These are phyloP conservation scores for Spodoptera frugiperda DNA, from an alignment of 1,140 invertebrate genomes.

Conservation along the genomic window DNA sequence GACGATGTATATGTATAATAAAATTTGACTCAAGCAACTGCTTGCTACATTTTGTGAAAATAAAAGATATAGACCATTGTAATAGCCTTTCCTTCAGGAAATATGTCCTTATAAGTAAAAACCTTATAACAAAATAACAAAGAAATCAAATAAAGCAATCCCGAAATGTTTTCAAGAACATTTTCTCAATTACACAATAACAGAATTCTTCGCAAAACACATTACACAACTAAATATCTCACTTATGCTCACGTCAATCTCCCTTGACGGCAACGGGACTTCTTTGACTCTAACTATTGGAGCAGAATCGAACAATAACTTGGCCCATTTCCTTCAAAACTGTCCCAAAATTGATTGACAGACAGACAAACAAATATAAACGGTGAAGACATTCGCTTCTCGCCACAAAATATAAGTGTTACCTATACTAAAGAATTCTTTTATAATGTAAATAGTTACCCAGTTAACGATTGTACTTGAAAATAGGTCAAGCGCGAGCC, in stretches of 20 bases:
- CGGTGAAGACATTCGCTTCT: not conserved
- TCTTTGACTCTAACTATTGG: not conserved
- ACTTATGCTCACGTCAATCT: not conserved
- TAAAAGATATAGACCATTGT: too few relatives aligned
- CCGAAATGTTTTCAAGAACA: too few relatives aligned
- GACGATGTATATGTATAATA: too few relatives aligned
- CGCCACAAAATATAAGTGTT: conserved; percentile 28
- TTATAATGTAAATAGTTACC: conserved; percentile 49
- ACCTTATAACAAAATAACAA: too few relatives aligned
- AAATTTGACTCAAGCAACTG: too few relatives aligned
- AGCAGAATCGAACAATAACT: not conserved
- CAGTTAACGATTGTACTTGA: conserved; percentile 46
- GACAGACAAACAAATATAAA: conserved; percentile 2
- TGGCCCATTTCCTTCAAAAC: conserved; percentile 20
- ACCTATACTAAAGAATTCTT: conserved; percentile 42
- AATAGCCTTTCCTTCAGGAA: too few relatives aligned
- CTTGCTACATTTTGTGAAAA: too few relatives aligned
- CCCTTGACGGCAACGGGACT: not conserved
- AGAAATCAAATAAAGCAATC: too few relatives aligned
- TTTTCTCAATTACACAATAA: not conserved
- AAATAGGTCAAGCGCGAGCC: conserved; percentile 52
- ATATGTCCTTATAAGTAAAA: too few relatives aligned
- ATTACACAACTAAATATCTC: not conserved
- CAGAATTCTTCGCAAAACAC: not conserved
- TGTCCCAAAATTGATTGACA: conserved; percentile 24